A percentile compares a stretch with the other conserved stretches of the same genome.
Conservation (phyloP, 2,797 vertebrate genomes). For the Sebastes steindachneri region DNA sequence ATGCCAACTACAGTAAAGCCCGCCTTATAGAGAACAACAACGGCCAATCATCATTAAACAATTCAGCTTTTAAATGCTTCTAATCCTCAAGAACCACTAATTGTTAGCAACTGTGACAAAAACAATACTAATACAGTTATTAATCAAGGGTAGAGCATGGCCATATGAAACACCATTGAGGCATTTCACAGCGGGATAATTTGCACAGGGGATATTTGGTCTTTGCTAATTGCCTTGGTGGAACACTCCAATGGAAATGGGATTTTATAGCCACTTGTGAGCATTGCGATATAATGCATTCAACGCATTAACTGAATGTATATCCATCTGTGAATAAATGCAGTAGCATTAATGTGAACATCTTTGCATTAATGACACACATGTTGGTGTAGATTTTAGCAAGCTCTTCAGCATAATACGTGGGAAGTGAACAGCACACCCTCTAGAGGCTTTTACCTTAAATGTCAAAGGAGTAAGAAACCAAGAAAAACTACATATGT, state of each 20-base stretch:
- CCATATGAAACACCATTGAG: slow-evolving; percentile 18
- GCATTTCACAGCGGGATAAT: slow-evolving; percentile 10
- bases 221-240: slow-evolving; percentile 19
- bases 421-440: background rate
- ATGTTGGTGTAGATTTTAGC: background rate
- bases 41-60: slow-evolving; percentile 39
- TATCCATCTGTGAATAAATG: background rate
- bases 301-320: background rate
- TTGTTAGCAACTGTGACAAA: background rate
- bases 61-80: slow-evolving; percentile 14
- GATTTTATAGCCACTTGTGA: slow-evolving; percentile 19
- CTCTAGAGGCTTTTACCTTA: background rate
- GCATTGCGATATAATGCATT: background rate
- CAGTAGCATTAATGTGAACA: background rate
- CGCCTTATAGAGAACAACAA: slow-evolving; percentile 11
- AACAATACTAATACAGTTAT: slow-evolving; percentile 2
- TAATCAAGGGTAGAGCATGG: background rate
- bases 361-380: background rate
- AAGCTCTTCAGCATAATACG: background rate
- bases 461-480: background rate
- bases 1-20: slow-evolving; percentile 23
- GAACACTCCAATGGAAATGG: slow-evolving; percentile 27
- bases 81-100: slow-evolving; percentile 6
- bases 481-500: background rate
- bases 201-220: slow-evolving; percentile 14